Evolutionary conservation across 2,888 invertebrate genomes (phyloP).

Genomic region (Andrena marginata): DNA sequence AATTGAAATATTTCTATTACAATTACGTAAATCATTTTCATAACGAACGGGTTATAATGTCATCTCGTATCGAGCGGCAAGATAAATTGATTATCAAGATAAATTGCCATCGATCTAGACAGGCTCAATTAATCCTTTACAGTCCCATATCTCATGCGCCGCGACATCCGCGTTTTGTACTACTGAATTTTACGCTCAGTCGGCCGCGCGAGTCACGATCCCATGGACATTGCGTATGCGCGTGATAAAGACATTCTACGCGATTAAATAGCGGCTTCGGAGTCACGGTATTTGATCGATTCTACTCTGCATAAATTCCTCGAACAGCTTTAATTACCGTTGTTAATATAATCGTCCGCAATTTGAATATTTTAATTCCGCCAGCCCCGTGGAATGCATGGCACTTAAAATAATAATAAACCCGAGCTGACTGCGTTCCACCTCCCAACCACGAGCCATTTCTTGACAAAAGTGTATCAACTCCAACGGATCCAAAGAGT

Average conservation of each 20-base stretch:
- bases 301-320: conserved; percentile 11
- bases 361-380: too few species aligned
- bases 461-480: too few species aligned
- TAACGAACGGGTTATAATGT: conserved; percentile 48
- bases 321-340: neutral
- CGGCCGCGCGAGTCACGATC: neutral
- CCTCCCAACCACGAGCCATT: too few species aligned
- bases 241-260: conserved; percentile 33
- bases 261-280: conserved; percentile 22
- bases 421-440: too few species aligned
- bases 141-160: conserved; percentile 50
- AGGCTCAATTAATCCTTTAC: conserved; percentile 55
- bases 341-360: neutral
- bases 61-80: conserved; percentile 43
- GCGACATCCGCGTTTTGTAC: conserved; percentile 53
- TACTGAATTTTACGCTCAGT: conserved; percentile 39
- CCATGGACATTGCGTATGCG: conserved; percentile 6
- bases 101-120: conserved; percentile 59
- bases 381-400: too few species aligned
- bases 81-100: conserved; percentile 60
- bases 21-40: conserved; percentile 56
- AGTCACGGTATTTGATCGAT: conserved; percentile 23
- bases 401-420: too few species aligned
- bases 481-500: too few species aligned
- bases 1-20: conserved; percentile 49